These are phyloP conservation scores for Idaea dimidiata DNA, from an alignment of 2,888 invertebrate genomes.

Conservation along the genomic window DNA sequence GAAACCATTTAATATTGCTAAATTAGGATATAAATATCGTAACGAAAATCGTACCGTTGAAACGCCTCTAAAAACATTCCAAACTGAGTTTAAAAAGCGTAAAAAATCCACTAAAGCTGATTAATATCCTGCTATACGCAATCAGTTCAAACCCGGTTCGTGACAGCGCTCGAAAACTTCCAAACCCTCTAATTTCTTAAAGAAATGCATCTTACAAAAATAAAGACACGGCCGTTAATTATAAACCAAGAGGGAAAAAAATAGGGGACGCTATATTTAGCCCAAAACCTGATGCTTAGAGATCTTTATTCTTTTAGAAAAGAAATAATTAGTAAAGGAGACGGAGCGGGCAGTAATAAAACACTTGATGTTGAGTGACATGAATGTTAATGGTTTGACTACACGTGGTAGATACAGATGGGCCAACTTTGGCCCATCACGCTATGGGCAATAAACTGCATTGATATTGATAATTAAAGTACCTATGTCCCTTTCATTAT, in stretches of 20 bases:
- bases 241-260: conserved; percentile 46
- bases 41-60: background rate
- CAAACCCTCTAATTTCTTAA: conserved; percentile 30
- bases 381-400: conserved; percentile 25
- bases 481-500: too few relatives aligned
- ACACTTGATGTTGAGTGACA: conserved; percentile 68
- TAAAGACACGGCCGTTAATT: conserved; percentile 56
- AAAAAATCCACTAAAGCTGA: conserved; percentile 11
- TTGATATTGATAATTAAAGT: background rate
- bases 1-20: too few relatives aligned
- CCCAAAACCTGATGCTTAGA: conserved; percentile 68
- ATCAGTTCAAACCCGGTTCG: conserved; percentile 22
- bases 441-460: background rate
- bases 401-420: conserved; percentile 29
- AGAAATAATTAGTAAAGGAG: conserved; percentile 74
- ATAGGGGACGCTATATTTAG: conserved; percentile 71
- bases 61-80: background rate
- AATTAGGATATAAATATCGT: too few relatives aligned
- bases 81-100: background rate
- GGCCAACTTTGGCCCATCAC: conserved; percentile 19
- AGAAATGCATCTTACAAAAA: conserved; percentile 42
- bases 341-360: conserved; percentile 69
- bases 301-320: conserved; percentile 58
- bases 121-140: conserved; percentile 17
- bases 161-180: conserved; percentile 15